These are phyloP conservation scores for Holothuria leucospilota DNA, from an alignment of 53 echinoderm and acorn worm genomes.

Conservation along the genomic window DNA sequence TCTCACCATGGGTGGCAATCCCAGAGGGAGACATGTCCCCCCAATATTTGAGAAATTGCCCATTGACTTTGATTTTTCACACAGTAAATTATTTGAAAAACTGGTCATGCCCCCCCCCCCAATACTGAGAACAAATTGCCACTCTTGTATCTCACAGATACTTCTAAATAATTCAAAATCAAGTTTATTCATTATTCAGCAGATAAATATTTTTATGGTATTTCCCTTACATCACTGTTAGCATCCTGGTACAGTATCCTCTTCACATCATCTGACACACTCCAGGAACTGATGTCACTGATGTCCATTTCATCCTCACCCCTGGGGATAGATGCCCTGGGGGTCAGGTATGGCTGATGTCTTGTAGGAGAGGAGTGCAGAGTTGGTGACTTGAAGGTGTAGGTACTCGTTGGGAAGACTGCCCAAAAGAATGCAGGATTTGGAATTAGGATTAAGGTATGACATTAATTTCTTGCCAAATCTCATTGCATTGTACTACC, in stretches of 20 bases:
- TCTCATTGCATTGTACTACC: no score
- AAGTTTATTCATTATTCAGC: neutral
- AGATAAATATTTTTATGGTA: neutral
- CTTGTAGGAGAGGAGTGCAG: slow-evolving; percentile 72
- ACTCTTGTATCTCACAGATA: neutral
- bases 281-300: slow-evolving; percentile 95
- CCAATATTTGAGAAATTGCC: no score
- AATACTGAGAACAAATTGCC: no score
- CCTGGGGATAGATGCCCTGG: slow-evolving; percentile 10
- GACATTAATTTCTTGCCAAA: neutral
- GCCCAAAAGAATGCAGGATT: neutral
- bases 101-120: no score
- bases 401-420: slow-evolving; percentile 44
- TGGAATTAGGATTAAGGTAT: neutral
- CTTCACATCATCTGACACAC: slow-evolving; percentile 90
- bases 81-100: no score
- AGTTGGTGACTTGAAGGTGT: slow-evolving; percentile 76
- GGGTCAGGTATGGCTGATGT: slow-evolving; percentile 75
- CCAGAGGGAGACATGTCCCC: no score
- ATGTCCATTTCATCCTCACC: slow-evolving; percentile 72
- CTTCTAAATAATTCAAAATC: neutral
- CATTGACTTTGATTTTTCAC: no score
- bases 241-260: slow-evolving; percentile 67
- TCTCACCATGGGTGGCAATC: no score
- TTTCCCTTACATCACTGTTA: slow-evolving; percentile 67